Percentiles rank a stretch among this genome's conserved stretches.
Conservation (phyloP, 2,888 invertebrate genomes). For the Cantharis nigra region DNA sequence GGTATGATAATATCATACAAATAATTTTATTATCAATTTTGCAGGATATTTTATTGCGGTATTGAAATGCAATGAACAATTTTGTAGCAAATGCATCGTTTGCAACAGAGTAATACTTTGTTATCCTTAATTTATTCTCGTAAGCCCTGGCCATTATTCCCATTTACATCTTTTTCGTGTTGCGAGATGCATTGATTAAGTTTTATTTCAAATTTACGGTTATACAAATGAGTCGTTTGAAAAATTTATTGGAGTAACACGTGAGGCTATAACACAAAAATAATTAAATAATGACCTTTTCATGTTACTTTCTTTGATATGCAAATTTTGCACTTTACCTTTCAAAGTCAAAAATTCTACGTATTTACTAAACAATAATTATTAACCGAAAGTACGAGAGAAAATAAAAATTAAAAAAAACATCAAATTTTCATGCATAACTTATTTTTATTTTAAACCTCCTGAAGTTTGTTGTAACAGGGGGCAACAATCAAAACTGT, state of each 20-base stretch:
- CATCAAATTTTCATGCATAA: too few relatives aligned
- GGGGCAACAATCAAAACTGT: too few relatives aligned
- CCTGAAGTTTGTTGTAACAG: too few relatives aligned
- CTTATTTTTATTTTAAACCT: too few relatives aligned
- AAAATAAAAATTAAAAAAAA: too few relatives aligned
- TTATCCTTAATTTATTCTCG: neutral
- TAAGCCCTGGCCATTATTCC: neutral
- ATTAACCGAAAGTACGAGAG: neutral
- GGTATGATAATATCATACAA: neutral
- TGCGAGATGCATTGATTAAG: neutral
- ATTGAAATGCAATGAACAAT: neutral
- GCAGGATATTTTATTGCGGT: neutral
- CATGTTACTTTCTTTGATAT: neutral
- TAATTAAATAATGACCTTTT: neutral
- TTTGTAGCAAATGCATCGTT: neutral
- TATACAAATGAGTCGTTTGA: neutral
- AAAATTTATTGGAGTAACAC: neutral
- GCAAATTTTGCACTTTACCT: neutral
- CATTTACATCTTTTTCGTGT: neutral
- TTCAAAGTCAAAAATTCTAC: neutral
- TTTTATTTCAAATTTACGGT: neutral
- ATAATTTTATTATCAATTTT: neutral
- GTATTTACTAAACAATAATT: neutral
- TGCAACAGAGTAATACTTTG: neutral
- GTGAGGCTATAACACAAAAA: neutral